These are phyloP conservation scores for Drosophila multiciliata DNA, from an alignment of 2,888 invertebrate species.

Conservation along the genomic window DNA sequence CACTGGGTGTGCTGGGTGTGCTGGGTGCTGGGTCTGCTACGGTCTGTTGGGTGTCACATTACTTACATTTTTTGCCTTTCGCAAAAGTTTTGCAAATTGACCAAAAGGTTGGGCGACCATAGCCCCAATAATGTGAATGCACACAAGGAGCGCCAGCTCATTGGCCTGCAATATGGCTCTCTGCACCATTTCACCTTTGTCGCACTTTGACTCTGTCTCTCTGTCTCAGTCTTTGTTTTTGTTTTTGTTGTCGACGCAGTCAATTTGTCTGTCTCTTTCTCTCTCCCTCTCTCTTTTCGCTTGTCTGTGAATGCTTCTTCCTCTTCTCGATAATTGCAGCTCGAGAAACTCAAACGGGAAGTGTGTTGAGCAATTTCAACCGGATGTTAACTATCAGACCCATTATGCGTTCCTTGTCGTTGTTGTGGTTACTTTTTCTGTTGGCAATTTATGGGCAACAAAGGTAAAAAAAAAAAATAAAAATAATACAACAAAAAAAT, in stretches of 20 bases:
- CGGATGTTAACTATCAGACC: slow-evolving; percentile 73
- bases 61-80: slow-evolving; percentile 11
- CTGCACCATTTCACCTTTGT: neutral
- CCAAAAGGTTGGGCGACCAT: slow-evolving; percentile 31
- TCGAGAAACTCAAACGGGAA: slow-evolving; percentile 59
- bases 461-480: slow-evolving; percentile 29
- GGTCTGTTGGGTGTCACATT: slow-evolving; percentile 17
- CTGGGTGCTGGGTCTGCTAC: neutral
- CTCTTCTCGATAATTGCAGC: slow-evolving; percentile 74
- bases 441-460: slow-evolving; percentile 63
- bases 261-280: neutral
- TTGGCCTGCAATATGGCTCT: slow-evolving; percentile 4
- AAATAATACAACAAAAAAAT: slow-evolving; percentile 51
- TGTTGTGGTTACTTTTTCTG: slow-evolving; percentile 22
- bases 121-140: slow-evolving; percentile 67
- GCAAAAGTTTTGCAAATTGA: slow-evolving; percentile 41
- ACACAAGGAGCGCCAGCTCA: slow-evolving; percentile 44
- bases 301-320: neutral
- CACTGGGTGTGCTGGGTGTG: neutral
- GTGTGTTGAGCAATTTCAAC: slow-evolving; percentile 70
- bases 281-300: neutral
- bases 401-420: slow-evolving; percentile 28
- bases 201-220: neutral
- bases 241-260: neutral
- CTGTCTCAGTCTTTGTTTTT: neutral